Conservation (phyloP, 2,888 invertebrate species). For the Carcina quercana region DNA sequence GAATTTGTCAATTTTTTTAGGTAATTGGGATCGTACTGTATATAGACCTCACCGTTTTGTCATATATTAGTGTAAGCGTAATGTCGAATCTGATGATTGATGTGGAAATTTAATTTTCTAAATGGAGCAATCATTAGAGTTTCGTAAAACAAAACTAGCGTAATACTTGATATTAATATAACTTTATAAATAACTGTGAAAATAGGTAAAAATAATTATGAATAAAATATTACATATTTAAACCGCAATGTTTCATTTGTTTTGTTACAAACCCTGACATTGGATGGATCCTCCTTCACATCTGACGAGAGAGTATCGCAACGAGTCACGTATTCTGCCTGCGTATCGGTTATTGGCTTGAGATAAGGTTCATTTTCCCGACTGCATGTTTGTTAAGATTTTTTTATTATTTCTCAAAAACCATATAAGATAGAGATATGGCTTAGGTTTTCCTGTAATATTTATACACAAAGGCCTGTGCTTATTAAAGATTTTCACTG, state of each 20-base stretch:
- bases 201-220: slow-evolving; percentile 75
- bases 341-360: slow-evolving; percentile 2
- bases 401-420: no score
- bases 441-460: no score
- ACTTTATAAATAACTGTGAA: slow-evolving; percentile 76
- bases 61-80: slow-evolving; percentile 57
- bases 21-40: slow-evolving; percentile 82
- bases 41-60: slow-evolving; percentile 71
- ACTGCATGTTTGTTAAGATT: no score
- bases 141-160: slow-evolving; percentile 71
- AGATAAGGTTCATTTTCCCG: not conserved
- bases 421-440: no score
- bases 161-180: slow-evolving; percentile 76
- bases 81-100: slow-evolving; percentile 65
- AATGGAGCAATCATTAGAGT: slow-evolving; percentile 71
- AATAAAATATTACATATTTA: slow-evolving; percentile 76
- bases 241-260: slow-evolving; percentile 48
- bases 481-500: no score
- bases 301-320: no score
- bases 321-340: no score
- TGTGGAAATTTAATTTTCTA: slow-evolving; percentile 73
- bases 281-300: no score
- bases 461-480: no score
- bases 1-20: slow-evolving; percentile 82
- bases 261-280: no score